Evolutionary conservation across 2,888 invertebrate genomes (phyloP).

Genomic region (Volucella bombylans): DNA sequence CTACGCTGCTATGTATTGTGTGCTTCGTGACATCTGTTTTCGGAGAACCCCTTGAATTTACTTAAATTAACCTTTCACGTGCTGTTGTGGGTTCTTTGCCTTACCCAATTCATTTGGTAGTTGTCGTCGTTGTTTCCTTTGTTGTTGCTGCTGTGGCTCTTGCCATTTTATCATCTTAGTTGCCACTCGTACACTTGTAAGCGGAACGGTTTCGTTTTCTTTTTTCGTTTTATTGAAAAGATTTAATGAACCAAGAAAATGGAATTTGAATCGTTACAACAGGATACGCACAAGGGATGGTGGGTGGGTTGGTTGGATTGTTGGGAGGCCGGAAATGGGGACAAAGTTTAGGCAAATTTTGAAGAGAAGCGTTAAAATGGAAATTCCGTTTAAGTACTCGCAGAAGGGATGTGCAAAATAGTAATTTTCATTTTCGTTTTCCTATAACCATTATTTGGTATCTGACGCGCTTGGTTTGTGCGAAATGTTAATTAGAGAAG

Average conservation of each 20-base stretch:
- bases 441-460: slow-evolving; percentile 1
- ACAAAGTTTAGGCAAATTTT: slow-evolving; percentile 10
- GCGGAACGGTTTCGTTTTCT: not conserved
- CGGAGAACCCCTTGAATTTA: slow-evolving; percentile 49
- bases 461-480: not conserved
- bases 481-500: slow-evolving; percentile 43
- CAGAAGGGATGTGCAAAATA: slow-evolving; percentile 3
- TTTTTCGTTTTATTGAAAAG: slow-evolving; percentile 31
- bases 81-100: slow-evolving; percentile 19
- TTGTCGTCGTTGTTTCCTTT: slow-evolving; percentile 4
- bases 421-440: not conserved
- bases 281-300: not conserved
- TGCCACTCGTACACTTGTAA: slow-evolving; percentile 5
- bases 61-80: slow-evolving; percentile 57
- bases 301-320: not conserved
- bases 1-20: slow-evolving; percentile 7
- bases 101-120: not conserved
- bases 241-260: slow-evolving; percentile 55
- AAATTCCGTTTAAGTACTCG: slow-evolving; percentile 29
- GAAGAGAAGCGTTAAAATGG: slow-evolving; percentile 46
- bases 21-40: slow-evolving; percentile 51
- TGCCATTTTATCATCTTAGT: not conserved
- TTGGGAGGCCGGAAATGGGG: not conserved
- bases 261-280: slow-evolving; percentile 24
- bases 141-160: slow-evolving; percentile 9